Evolutionary conservation across 2,797 vertebrate species (phyloP).

Genomic region (Lepus townsendii): DNA sequence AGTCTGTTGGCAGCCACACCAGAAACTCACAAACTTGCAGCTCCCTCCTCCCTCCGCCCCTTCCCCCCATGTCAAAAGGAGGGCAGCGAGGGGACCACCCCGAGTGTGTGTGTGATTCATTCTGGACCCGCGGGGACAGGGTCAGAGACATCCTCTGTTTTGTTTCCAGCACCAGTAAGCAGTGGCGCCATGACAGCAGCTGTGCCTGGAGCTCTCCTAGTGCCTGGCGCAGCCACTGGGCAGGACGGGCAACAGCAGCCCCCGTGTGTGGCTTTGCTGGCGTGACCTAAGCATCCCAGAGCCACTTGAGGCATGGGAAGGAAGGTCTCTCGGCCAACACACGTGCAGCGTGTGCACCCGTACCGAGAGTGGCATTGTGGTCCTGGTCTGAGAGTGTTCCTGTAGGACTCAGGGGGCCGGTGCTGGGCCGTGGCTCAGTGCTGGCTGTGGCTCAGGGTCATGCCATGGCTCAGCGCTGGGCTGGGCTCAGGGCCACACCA

Average conservation of each 20-base stretch:
- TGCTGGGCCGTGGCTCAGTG: too few species aligned
- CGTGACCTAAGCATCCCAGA: neutral
- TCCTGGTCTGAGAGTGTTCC: neutral
- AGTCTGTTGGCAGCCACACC: constrained; percentile 50
- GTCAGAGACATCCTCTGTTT: neutral
- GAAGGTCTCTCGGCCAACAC: neutral
- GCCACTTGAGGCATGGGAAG: neutral
- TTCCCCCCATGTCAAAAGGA: neutral
- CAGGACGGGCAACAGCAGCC: neutral
- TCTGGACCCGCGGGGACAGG: neutral
- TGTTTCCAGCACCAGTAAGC: neutral
- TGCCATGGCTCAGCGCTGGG: too few species aligned
- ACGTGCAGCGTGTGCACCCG: too few species aligned
- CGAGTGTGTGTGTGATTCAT: neutral
- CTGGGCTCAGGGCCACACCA: too few species aligned
- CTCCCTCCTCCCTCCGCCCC: neutral
- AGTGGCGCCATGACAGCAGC: neutral
- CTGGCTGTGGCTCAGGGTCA: too few species aligned
- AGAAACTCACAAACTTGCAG: constrained; percentile 69
- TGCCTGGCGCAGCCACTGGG: neutral
- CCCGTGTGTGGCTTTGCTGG: neutral
- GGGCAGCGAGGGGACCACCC: neutral
- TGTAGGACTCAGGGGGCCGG: neutral
- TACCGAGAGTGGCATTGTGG: neutral
- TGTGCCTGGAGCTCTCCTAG: neutral